A percentile compares a stretch with the other conserved stretches of the same genome.
Conservation (phyloP, 2,113 vertebrate species). For the Coptodon bakossiorum region DNA sequence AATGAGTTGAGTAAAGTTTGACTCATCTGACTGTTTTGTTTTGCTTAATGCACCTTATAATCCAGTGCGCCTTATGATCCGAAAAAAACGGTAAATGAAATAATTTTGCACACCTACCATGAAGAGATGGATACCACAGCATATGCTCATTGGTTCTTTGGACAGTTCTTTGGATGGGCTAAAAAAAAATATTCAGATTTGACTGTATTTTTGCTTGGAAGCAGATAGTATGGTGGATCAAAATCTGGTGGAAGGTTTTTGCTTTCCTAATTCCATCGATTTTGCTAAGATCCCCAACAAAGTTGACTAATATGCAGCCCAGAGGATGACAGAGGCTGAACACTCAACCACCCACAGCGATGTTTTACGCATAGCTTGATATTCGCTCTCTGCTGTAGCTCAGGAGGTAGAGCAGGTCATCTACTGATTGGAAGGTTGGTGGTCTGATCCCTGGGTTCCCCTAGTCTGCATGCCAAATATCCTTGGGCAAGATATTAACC, state of each 20-base stretch:
- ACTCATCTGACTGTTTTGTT: not conserved
- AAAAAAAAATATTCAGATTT: not conserved
- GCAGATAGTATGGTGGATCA: not conserved
- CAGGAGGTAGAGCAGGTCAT: not conserved
- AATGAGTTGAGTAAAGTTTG: not conserved
- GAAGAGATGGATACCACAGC: not conserved
- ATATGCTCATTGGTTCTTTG: not conserved
- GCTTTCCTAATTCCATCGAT: not conserved
- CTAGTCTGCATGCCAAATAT: not conserved
- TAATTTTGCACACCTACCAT: not conserved
- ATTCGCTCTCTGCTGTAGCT: not conserved
- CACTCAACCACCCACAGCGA: too few species aligned
- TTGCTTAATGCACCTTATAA: not conserved
- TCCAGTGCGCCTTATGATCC: fast-evolving
- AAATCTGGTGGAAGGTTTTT: not conserved
- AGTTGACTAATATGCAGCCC: not conserved
- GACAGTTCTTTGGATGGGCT: not conserved
- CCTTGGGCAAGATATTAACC: not conserved
- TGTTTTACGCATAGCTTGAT: not conserved
- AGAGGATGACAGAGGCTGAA: not conserved
- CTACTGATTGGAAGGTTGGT: not conserved
- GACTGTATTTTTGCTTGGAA: not conserved
- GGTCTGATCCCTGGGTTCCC: not conserved
- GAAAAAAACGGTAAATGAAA: not conserved
- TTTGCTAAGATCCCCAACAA: not conserved